phyloP scores from a whole-genome alignment of 2,888 invertebrate species.

The Dichetophora obliterata region DNA sequence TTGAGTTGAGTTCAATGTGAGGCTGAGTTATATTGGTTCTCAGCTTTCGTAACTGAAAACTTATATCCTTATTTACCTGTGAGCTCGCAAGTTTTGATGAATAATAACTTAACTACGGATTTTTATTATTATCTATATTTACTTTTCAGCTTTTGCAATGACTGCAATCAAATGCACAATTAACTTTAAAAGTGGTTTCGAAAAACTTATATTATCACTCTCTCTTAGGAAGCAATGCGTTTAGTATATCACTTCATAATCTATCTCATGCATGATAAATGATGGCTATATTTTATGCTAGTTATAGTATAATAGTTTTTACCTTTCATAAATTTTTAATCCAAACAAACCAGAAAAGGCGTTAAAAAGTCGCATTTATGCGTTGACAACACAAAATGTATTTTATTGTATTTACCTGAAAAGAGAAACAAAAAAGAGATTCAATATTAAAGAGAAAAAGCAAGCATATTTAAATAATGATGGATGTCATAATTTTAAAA shows the following conservation, averaged over 20 bases:
- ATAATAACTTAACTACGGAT: too few relatives aligned
- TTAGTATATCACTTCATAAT: neutral
- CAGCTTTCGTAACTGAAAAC: too few relatives aligned
- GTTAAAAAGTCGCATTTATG: constrained; percentile 31
- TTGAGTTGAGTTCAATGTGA: too few relatives aligned
- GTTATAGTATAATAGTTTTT: constrained; percentile 43
- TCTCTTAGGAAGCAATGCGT: too few relatives aligned
- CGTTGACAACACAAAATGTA: neutral
- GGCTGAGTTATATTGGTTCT: too few relatives aligned
- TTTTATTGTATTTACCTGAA: constrained; percentile 55
- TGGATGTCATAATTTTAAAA: constrained; percentile 64
- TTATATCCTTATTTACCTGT: too few relatives aligned
- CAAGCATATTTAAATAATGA: constrained; percentile 54
- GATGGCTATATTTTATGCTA: neutral
- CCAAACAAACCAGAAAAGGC: constrained; percentile 23
- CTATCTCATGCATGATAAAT: neutral
- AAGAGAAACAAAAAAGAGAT: constrained; percentile 43
- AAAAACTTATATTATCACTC: too few relatives aligned
- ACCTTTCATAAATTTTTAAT: constrained; percentile 21
- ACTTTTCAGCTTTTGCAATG: too few relatives aligned
- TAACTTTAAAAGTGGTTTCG: too few relatives aligned
- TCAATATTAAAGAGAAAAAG: constrained; percentile 32
- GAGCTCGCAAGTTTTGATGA: too few relatives aligned
- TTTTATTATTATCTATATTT: too few relatives aligned
- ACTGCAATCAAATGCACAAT: too few relatives aligned